Evolutionary conservation across 2,113 vertebrate species (phyloP), one percentile per base, ranked within the genome.

Genomic region (Zeus faber): DNA sequence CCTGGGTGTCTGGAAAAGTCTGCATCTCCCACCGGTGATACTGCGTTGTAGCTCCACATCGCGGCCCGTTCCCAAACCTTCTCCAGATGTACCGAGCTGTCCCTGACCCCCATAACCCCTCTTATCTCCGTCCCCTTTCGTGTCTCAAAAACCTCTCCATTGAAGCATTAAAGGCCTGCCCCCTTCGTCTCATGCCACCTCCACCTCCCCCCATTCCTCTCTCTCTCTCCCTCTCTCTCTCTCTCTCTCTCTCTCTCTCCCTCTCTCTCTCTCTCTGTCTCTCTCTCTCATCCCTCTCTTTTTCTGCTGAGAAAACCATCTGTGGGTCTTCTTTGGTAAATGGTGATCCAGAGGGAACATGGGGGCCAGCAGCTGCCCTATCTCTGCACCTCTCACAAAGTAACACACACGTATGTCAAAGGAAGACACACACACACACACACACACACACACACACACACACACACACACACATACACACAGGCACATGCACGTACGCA

Each of bases 341-440:
- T 24, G 39, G 37, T 54, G 4, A n/a, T n/a, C n/a, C n/a, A 5
- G 17, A 6, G 14, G 50, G 35, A 29, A 16, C 22, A 4, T 3
- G 13, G 52, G 16, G 54, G 59, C 41, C 10, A 29, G 62, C 77
- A 72, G 72, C 72, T 72, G 72, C 48, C 52, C 21, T 3, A 17
- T 58, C 50, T 49, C 59, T 60, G 20, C 57, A 63, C 63, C 65
- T 70, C 63, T 58, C 20, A 22, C 6, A 33, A 9, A 3, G 13
- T 13, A 27, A 22, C 48, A 60, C 62, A 68, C 53, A 70, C 31
- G 22, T 48, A 26, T 57, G 48, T 25, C 35, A 8, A 33, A 33
- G 9, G 11, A 8, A 47, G 20, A 40, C 37, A 40, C 43, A 9
- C 43, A 45, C 41, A 45, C 43, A 22, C 18, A 45, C 43, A 45